Base-by-base conservation (phyloP, 2,888 invertebrate species). In the Gerris lacustris region DNA sequence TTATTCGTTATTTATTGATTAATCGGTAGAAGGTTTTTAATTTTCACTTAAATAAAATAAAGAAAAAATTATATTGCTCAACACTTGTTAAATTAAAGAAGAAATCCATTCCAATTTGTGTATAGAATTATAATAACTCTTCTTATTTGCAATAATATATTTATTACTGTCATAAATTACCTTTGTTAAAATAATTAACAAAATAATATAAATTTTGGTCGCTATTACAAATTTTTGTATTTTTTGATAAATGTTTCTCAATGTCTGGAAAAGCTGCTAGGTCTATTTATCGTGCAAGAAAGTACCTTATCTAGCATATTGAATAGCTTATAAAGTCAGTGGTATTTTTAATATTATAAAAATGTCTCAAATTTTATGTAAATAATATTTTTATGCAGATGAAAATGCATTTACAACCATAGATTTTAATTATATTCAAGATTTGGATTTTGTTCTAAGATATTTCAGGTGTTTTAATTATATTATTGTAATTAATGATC, bases 321-420 rank as follows among this genome's bases (percentile, higher is more conserved):
- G 44, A 44, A 64, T 44, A 63, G 69, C 69, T 18, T 64, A 15
- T 55, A 67, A 74, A 74, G 73, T 71, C 71, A 73, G 74, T 74
- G 73, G 73, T 74, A 74, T 74, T 74, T 72, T 72, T 73, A 64
- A 64, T 72, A 71, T 71, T 74, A 71, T 70, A 73, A 69, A 68
- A 71, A 71, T 44, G 31, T 69, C 62, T 45, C 66, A 67, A 67
- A 62, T 73, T 69, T 70, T 68, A 68, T 73, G 73, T 74, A 74
- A 71, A 73, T 74, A 74, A 68, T 74, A 74, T 74, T 73, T 74
- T 74, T 74, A 70, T 73, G 72, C 68, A 72, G 72, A 71, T 69
- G 72, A 72, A 67, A 71, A 72, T 66, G 74, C 74, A 73, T 73
- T 74, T 74, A 73, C 67, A 71, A 71, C 44, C 11, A 70, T 67